A percentile compares a stretch with the other conserved stretches of the same genome.
These are phyloP conservation scores for Holcopasites calliopsidis DNA, from an alignment of 1,140 invertebrate genomes.

Conservation along the genomic window DNA sequence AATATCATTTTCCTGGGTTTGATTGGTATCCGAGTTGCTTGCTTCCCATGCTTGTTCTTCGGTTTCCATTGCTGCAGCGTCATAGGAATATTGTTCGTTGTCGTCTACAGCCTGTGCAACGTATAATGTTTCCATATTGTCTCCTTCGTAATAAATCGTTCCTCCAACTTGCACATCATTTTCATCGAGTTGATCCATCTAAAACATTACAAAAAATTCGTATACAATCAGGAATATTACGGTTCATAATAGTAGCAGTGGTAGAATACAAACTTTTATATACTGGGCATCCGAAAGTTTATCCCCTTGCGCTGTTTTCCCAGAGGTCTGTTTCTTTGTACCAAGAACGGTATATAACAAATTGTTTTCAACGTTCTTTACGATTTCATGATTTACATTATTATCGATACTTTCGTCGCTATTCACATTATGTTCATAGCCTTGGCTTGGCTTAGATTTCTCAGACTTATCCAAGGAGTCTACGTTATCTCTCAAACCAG, in stretches of 20 bases:
- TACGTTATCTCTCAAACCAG: constrained; percentile 23
- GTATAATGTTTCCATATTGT: constrained; percentile 73
- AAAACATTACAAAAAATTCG: constrained; percentile 17
- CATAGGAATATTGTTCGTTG: constrained; percentile 71
- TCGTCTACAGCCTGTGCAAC: constrained; percentile 70
- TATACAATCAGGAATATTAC: too few species aligned
- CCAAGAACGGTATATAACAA: constrained; percentile 76
- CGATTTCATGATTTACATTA: constrained; percentile 68
- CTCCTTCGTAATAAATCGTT: constrained; percentile 76
- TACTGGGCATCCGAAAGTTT: constrained; percentile 55
- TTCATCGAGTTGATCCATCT: constrained; percentile 73
- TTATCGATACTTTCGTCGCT: constrained; percentile 57
- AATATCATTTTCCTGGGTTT: constrained; percentile 69
- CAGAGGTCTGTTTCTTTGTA: constrained; percentile 70
- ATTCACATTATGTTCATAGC: constrained; percentile 53
- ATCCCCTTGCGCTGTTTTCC: constrained; percentile 55
- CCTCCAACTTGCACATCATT: constrained; percentile 71
- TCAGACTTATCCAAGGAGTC: constrained; percentile 25
- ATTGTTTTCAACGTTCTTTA: constrained; percentile 76
- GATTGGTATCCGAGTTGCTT: constrained; percentile 52
- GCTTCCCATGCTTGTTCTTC: constrained; percentile 73
- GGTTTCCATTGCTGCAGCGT: constrained; percentile 60
- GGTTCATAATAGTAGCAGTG: too few species aligned
- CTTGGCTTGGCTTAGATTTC: constrained; percentile 29
- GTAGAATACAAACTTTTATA: constrained; percentile 69